phyloP scores from a whole-genome alignment of 1,140 invertebrate species.

The Meloidogyne floridensis region DNA sequence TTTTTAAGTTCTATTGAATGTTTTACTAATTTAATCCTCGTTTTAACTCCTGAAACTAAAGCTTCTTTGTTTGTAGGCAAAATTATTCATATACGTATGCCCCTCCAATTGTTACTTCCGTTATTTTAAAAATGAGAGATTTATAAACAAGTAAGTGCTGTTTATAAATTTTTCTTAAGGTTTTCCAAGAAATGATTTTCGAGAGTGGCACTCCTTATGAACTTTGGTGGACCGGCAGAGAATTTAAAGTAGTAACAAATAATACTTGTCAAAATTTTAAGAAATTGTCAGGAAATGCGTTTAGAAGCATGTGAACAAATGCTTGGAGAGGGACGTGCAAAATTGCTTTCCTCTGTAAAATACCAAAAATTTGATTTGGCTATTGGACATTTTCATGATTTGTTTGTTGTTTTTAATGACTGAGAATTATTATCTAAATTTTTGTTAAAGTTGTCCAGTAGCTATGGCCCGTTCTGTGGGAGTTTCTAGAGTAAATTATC shows the following conservation, averaged over 20 bases:
- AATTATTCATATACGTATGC: too few relatives aligned
- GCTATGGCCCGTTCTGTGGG: constrained; percentile 54
- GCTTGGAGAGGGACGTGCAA: constrained; percentile 40
- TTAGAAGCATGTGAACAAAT: constrained; percentile 64
- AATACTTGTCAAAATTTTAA: background rate
- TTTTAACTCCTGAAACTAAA: too few relatives aligned
- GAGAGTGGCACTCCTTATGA: constrained; percentile 61
- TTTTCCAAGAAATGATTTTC: constrained; percentile 66
- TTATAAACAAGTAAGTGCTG: too few relatives aligned
- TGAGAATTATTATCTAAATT: background rate
- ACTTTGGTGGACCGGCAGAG: constrained; percentile 65
- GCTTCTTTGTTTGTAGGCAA: too few relatives aligned
- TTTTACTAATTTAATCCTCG: too few relatives aligned
- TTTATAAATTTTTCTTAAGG: constrained; percentile 45
- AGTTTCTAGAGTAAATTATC: constrained; percentile 44
- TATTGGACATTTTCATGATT: constrained; percentile 64
- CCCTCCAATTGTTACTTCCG: too few relatives aligned
- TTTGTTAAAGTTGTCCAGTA: constrained; percentile 45
- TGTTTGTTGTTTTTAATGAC: constrained; percentile 27
- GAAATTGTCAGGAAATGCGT: constrained; percentile 44
- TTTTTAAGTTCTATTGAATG: too few relatives aligned
- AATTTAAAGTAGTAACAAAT: constrained; percentile 47
- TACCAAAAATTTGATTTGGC: constrained; percentile 57
- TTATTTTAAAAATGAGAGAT: too few relatives aligned
- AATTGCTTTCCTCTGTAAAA: constrained; percentile 9